Conservation (phyloP, 2,113 vertebrate genomes). For the Protobothrops mucrosquamatus region DNA sequence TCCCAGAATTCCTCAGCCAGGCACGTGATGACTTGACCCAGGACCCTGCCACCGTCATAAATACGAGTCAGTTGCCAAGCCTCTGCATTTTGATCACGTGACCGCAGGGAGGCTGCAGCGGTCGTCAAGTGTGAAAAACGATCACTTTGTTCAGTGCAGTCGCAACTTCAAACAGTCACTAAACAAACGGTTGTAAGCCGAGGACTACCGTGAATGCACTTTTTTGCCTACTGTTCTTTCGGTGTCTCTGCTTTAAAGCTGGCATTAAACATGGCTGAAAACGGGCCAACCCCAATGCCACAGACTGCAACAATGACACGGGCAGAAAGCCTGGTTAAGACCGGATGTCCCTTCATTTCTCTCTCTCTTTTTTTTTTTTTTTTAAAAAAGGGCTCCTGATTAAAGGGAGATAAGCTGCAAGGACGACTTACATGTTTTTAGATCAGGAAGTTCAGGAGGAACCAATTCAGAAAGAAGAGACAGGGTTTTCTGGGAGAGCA, state of each 20-base stretch:
- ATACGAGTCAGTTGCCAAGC: too few relatives aligned
- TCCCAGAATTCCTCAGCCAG: too few relatives aligned
- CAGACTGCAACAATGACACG: neutral
- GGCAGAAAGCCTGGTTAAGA: neutral
- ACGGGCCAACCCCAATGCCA: neutral
- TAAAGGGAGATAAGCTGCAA: neutral
- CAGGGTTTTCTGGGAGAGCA: neutral
- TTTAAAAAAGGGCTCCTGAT: neutral
- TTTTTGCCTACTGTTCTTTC: neutral
- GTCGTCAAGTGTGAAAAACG: too few relatives aligned
- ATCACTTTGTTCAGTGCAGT: too few relatives aligned
- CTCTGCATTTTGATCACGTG: too few relatives aligned
- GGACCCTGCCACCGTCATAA: too few relatives aligned
- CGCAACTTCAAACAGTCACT: too few relatives aligned
- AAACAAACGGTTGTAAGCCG: too few relatives aligned
- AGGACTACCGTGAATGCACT: neutral
- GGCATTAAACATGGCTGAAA: neutral
- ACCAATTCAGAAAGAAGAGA: neutral
- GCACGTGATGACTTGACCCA: too few relatives aligned
- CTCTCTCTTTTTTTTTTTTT: neutral
- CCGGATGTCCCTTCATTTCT: neutral
- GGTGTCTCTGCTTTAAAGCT: neutral
- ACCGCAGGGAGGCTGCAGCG: too few relatives aligned
- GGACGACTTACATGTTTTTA: constrained; percentile 67
- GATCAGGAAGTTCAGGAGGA: constrained; percentile 32